A percentile compares a stretch with the other conserved stretches of the same genome.
Conservation (phyloP, 2,888 invertebrate species). For the Quadroppia sp. region DNA sequence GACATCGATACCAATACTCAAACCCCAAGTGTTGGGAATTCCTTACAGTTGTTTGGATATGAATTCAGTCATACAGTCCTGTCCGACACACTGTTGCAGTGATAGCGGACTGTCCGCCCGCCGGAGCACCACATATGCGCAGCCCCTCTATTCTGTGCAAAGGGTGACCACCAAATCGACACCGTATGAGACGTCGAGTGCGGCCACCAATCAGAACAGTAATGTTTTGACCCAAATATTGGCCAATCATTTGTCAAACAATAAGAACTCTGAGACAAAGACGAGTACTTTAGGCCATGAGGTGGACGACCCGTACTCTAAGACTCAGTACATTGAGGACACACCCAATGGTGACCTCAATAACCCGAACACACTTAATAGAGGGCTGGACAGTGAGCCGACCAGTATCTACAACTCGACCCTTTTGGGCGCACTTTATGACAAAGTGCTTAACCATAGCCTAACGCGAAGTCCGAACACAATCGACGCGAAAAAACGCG, state of each 20-base stretch:
- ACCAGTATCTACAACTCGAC: background rate
- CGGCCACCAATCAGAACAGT: background rate
- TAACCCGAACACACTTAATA: constrained; percentile 44
- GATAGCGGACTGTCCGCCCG: background rate
- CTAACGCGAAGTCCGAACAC: background rate
- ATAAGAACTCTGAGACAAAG: constrained; percentile 12
- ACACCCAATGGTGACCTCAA: constrained; percentile 36
- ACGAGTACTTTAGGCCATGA: background rate
- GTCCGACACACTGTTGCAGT: constrained; percentile 39
- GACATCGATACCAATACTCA: constrained; percentile 47
- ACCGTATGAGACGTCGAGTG: background rate
- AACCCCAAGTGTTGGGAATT: constrained; percentile 45
- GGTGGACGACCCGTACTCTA: constrained; percentile 12
- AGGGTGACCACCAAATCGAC: constrained; percentile 4
- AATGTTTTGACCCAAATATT: background rate
- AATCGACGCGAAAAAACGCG: constrained; percentile 31
- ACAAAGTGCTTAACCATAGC: constrained; percentile 3
- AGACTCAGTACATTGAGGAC: constrained; percentile 1
- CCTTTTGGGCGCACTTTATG: background rate
- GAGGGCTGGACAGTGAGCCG: constrained; percentile 19
- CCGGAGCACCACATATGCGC: background rate
- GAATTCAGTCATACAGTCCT: constrained; percentile 30
- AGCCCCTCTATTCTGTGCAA: background rate
- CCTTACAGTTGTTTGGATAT: constrained; percentile 42
- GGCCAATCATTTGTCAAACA: background rate